Evolutionary conservation across 2,113 vertebrate species (phyloP).

Genomic region (Madoqua kirkii): DNA sequence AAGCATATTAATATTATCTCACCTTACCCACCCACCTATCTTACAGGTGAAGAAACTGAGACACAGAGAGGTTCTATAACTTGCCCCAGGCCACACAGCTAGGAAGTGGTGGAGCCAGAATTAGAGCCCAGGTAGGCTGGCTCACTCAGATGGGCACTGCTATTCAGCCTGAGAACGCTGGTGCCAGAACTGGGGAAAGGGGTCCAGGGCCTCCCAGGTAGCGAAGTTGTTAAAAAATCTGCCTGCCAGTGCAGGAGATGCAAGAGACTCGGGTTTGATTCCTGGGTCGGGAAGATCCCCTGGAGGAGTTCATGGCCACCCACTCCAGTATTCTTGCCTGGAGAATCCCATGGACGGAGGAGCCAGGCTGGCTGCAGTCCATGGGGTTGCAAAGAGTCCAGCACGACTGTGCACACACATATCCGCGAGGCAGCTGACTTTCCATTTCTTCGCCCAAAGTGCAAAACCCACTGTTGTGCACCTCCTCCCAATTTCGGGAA

Average conservation of each 20-base stretch:
- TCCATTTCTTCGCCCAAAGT: accelerated
- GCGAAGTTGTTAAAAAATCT: not conserved
- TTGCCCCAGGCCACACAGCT: not conserved
- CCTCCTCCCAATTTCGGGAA: no score
- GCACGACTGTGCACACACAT: not conserved
- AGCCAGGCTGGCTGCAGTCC: not conserved
- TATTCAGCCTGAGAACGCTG: not conserved
- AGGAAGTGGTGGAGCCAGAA: not conserved
- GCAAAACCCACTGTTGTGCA: accelerated
- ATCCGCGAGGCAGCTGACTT: not conserved
- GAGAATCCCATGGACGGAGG: not conserved
- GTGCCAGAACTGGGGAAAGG: not conserved
- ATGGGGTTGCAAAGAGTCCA: not conserved
- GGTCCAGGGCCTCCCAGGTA: not conserved
- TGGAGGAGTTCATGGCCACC: not conserved
- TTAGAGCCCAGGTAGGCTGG: not conserved
- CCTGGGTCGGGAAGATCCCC: not conserved
- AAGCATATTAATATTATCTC: accelerated
- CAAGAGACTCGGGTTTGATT: not conserved
- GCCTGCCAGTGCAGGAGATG: not conserved
- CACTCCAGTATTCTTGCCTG: not conserved
- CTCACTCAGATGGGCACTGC: not conserved
- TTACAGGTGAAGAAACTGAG: not conserved
- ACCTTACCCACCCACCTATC: not conserved
- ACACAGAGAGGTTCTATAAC: not conserved